Conservation (phyloP, 2,888 invertebrate genomes). For the Caenorhabditis sp. region DNA sequence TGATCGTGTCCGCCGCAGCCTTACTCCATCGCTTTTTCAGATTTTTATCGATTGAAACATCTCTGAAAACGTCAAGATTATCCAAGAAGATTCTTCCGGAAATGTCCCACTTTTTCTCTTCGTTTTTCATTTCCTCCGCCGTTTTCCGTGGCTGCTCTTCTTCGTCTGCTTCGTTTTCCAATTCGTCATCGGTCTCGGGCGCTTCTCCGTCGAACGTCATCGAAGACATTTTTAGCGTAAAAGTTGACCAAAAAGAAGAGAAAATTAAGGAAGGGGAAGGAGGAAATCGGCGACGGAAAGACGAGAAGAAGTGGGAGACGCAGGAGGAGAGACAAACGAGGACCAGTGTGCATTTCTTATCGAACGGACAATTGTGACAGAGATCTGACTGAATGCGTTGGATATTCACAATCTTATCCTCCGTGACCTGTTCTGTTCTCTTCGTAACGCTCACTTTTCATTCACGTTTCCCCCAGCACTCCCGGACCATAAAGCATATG, state of each 20-base stretch:
- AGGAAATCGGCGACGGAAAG: too few relatives aligned
- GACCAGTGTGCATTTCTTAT: too few relatives aligned
- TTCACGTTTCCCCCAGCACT: slow-evolving; percentile 1
- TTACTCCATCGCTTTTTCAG: slow-evolving; percentile 33
- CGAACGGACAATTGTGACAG: too few relatives aligned
- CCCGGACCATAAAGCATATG: slow-evolving; percentile 36
- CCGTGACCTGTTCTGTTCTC: not conserved
- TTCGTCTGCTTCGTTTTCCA: too few relatives aligned
- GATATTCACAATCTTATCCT: not conserved
- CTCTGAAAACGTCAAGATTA: slow-evolving; percentile 6
- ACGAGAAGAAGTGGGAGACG: too few relatives aligned
- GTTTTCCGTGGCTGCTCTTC: slow-evolving; percentile 3
- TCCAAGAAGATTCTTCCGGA: not conserved
- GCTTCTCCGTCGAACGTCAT: slow-evolving; percentile 50
- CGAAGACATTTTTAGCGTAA: slow-evolving; percentile 10
- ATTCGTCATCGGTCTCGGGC: slow-evolving; percentile 55
- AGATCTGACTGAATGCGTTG: too few relatives aligned
- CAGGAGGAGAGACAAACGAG: too few relatives aligned
- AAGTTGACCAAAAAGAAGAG: not conserved
- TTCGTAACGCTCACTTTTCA: not conserved
- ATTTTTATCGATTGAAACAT: not conserved
- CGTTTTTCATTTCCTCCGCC: not conserved
- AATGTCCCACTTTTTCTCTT: slow-evolving; percentile 11
- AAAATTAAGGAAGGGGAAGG: too few relatives aligned
- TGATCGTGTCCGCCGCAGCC: slow-evolving; percentile 11